A percentile compares a stretch with the other conserved stretches of the same genome.
phyloP scores from a whole-genome alignment of 2,888 invertebrate species.

The Orthonychiurus folsomi region DNA sequence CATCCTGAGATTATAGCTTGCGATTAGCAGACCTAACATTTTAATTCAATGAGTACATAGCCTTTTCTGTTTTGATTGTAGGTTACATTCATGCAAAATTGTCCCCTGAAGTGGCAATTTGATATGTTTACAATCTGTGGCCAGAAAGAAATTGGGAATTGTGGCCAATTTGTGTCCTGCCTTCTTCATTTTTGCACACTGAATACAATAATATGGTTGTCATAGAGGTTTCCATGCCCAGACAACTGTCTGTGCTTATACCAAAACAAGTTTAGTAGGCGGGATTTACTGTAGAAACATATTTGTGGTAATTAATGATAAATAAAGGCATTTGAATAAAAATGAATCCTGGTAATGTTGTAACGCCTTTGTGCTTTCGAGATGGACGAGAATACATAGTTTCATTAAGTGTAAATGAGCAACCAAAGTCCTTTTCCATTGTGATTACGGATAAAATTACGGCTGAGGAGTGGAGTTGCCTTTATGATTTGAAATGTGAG shows the following conservation, averaged over 20 bases:
- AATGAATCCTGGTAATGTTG: slow-evolving; percentile 10
- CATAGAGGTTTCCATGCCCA: neutral
- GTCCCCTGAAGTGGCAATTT: too few relatives aligned
- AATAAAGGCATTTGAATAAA: neutral
- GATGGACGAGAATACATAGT: slow-evolving; percentile 36
- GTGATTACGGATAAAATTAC: slow-evolving; percentile 49
- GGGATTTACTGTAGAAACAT: neutral
- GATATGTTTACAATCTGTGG: too few relatives aligned
- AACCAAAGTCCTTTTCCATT: slow-evolving; percentile 46
- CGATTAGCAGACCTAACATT: too few relatives aligned
- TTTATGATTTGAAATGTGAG: slow-evolving; percentile 49
- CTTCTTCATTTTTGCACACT: too few relatives aligned
- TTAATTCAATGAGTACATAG: too few relatives aligned
- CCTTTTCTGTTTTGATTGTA: too few relatives aligned
- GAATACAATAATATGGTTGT: neutral
- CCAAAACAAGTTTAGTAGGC: neutral
- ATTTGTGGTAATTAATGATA: too few relatives aligned
- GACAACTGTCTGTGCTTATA: too few relatives aligned
- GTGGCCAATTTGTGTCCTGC: too few relatives aligned
- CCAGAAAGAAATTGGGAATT: too few relatives aligned
- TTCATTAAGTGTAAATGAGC: slow-evolving; percentile 36
- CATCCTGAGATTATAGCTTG: too few relatives aligned
- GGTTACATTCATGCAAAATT: too few relatives aligned
- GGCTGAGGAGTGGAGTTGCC: slow-evolving; percentile 51
- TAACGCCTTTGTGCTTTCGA: slow-evolving; percentile 24